phyloP scores from a whole-genome alignment of 2,888 invertebrate genomes.

The Tetramorium bicarinatum region DNA sequence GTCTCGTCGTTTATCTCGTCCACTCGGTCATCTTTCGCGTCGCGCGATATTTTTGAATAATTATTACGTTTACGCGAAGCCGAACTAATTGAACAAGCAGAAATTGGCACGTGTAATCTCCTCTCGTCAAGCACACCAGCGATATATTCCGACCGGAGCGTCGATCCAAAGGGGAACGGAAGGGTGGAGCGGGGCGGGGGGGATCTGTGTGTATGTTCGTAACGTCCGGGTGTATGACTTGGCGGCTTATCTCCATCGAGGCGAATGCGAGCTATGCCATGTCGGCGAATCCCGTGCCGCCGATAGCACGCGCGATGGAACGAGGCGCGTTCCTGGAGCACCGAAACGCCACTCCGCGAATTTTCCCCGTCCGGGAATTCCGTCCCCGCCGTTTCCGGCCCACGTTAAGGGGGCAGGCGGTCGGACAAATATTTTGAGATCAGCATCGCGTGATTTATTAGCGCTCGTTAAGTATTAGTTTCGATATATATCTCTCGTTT shows the following conservation, averaged over 20 bases:
- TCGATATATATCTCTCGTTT: neutral
- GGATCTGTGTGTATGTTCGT: neutral
- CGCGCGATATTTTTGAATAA: neutral
- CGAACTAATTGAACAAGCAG: constrained; percentile 15
- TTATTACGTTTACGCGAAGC: neutral
- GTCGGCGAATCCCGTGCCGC: constrained; percentile 63
- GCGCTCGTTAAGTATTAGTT: neutral
- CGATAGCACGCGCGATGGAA: constrained; percentile 65
- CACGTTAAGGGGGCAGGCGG: too few species aligned
- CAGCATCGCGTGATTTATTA: constrained; percentile 1
- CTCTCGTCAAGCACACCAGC: neutral
- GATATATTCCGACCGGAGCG: neutral
- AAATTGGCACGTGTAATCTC: constrained; percentile 4
- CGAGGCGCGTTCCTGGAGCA: constrained; percentile 68
- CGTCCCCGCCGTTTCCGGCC: neutral
- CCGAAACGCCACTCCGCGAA: constrained; percentile 51
- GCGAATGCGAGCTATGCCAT: constrained; percentile 67
- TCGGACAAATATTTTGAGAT: neutral
- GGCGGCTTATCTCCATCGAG: constrained; percentile 62
- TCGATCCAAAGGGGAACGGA: neutral
- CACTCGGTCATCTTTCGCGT: neutral
- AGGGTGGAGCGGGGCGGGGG: neutral
- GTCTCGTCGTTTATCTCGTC: too few species aligned
- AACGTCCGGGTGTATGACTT: constrained; percentile 58
- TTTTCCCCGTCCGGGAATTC: constrained; percentile 31